A percentile compares a stretch with the other conserved stretches of the same genome.
phyloP scores from a whole-genome alignment of 2,113 vertebrate species.

The Pteronura brasiliensis region DNA sequence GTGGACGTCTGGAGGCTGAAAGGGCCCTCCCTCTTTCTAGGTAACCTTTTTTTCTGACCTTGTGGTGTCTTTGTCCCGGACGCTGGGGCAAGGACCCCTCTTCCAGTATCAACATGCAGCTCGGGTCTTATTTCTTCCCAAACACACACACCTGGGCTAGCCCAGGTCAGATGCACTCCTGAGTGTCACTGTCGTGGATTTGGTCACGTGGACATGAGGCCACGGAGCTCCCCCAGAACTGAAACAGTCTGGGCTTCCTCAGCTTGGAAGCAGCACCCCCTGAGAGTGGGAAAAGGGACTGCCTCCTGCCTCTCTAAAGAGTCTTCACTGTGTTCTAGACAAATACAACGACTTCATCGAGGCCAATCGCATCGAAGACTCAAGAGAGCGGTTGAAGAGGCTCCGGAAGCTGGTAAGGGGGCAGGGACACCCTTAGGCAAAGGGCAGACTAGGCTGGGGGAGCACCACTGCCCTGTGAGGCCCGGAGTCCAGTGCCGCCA shows the following conservation, averaged over 20 bases:
- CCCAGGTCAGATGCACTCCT: background rate
- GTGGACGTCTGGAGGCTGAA: background rate
- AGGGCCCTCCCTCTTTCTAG: background rate
- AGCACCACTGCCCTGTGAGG: background rate
- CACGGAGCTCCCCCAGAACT: accelerated
- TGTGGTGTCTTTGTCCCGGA: background rate
- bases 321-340: slow-evolving; percentile 80
- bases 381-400: slow-evolving; percentile 93
- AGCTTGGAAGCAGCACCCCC: too few species aligned
- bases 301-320: background rate
- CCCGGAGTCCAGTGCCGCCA: accelerated
- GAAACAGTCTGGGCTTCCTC: background rate
- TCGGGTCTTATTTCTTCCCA: background rate
- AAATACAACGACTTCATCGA: slow-evolving; percentile 98
- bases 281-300: background rate
- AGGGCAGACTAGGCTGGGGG: accelerated
- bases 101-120: background rate
- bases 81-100: background rate
- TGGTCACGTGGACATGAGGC: background rate
- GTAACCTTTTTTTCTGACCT: background rate
- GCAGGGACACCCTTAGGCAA: accelerated
- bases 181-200: background rate
- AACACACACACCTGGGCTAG: too few species aligned
- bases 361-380: slow-evolving; percentile 93
- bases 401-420: slow-evolving; percentile 92